These are phyloP conservation scores for Neofelis nebulosa DNA, from an alignment of 2,113 vertebrate genomes.

Conservation along the genomic window DNA sequence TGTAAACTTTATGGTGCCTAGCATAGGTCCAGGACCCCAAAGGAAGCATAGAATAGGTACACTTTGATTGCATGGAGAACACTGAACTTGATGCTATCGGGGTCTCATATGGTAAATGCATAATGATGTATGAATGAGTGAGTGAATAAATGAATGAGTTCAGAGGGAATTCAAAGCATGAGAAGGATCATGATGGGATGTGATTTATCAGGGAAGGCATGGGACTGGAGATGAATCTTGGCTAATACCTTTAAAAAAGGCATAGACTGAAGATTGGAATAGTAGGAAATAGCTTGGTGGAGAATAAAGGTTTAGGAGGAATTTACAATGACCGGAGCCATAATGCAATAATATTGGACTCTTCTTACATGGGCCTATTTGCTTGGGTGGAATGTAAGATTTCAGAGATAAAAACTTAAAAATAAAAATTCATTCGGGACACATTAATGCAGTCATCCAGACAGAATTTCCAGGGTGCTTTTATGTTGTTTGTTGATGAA, in stretches of 20 bases:
- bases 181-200: background rate
- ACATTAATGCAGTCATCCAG: background rate
- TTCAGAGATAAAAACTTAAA: background rate
- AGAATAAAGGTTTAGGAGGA: constrained; percentile 49
- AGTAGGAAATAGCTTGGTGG: constrained; percentile 18
- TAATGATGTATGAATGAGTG: background rate
- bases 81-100: background rate
- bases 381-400: constrained; percentile 24
- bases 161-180: background rate
- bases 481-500: constrained; percentile 41
- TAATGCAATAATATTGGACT: constrained; percentile 22
- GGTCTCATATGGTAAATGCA: background rate
- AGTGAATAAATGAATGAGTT: constrained; percentile 52
- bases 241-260: constrained; percentile 42
- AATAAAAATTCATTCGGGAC: background rate
- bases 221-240: constrained; percentile 11
- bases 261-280: constrained; percentile 30
- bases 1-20: constrained; percentile 45
- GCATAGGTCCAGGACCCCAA: background rate
- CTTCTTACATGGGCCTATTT: background rate
- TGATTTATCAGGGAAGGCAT: constrained; percentile 31
- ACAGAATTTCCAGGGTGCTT: background rate
- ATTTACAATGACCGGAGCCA: background rate
- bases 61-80: background rate
- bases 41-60: background rate